Evolutionary conservation across 2,888 invertebrate genomes (phyloP).

Genomic region (Euphydryas editha): DNA sequence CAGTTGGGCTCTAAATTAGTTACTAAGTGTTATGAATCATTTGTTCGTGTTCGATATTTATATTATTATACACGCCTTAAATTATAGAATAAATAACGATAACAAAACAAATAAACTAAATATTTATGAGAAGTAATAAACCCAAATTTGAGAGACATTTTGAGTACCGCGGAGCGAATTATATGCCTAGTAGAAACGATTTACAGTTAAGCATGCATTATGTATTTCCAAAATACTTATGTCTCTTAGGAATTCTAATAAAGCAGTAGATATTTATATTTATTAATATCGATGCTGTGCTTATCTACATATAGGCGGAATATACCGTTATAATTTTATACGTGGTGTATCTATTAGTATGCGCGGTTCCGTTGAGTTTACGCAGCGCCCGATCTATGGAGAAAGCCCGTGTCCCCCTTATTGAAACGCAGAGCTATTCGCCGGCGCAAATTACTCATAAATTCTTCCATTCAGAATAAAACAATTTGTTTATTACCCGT

Average conservation of each 20-base stretch:
- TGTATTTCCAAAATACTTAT: slow-evolving; percentile 64
- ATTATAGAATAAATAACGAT: slow-evolving; percentile 20
- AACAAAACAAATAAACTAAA: slow-evolving; percentile 42
- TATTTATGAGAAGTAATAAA: slow-evolving; percentile 52
- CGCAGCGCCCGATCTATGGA: slow-evolving; percentile 64
- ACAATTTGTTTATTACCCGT: slow-evolving; percentile 59
- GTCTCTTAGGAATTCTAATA: slow-evolving; percentile 67
- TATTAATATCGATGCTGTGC: slow-evolving; percentile 66
- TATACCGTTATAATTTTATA: slow-evolving; percentile 79
- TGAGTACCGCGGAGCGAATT: slow-evolving; percentile 51
- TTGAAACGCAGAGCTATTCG: slow-evolving; percentile 60
- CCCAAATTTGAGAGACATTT: slow-evolving; percentile 49
- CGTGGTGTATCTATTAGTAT: slow-evolving; percentile 73
- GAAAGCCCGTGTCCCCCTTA: slow-evolving; percentile 74
- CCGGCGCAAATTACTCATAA: slow-evolving; percentile 67
- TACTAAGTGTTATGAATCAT: slow-evolving; percentile 74
- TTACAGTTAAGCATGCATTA: slow-evolving; percentile 56
- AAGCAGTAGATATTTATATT: slow-evolving; percentile 75
- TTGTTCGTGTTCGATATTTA: slow-evolving; percentile 49
- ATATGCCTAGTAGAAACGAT: slow-evolving; percentile 50
- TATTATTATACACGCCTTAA: slow-evolving; percentile 16
- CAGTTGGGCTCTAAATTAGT: slow-evolving; percentile 69
- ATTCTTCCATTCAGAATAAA: slow-evolving; percentile 66
- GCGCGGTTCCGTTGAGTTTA: slow-evolving; percentile 70
- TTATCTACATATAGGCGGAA: slow-evolving; percentile 58